Conservation (phyloP, 2,888 invertebrate species). For the Drosophila crucigera region DNA sequence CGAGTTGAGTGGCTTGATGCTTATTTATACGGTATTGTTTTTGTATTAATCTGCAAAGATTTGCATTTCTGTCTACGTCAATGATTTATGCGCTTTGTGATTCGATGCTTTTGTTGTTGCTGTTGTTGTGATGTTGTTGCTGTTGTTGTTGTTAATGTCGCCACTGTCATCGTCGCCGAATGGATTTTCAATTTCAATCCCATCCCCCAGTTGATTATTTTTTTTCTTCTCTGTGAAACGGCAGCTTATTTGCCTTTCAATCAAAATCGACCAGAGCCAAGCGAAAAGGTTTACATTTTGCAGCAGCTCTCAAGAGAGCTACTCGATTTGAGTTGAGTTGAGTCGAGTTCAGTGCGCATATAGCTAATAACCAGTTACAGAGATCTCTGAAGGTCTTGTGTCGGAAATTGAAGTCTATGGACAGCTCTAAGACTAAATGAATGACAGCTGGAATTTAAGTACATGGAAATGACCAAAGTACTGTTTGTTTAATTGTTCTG, state of each 20-base stretch:
- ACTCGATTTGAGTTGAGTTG: slow-evolving; percentile 27
- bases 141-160: slow-evolving; percentile 43
- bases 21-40: slow-evolving; percentile 62
- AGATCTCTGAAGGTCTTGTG: slow-evolving; percentile 52
- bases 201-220: slow-evolving; percentile 3
- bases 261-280: slow-evolving; percentile 43
- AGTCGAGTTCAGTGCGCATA: slow-evolving; percentile 6
- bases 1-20: slow-evolving; percentile 28
- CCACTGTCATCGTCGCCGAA: slow-evolving; percentile 54
- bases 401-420: slow-evolving; percentile 46
- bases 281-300: slow-evolving; percentile 51
- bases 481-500: neutral
- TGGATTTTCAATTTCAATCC: slow-evolving; percentile 59
- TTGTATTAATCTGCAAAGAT: slow-evolving; percentile 75
- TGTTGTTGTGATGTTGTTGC: slow-evolving; percentile 35
- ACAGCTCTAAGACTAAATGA: slow-evolving; percentile 18
- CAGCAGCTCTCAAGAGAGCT: slow-evolving; percentile 45
- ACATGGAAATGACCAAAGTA: neutral
- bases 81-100: slow-evolving; percentile 62
- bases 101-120: slow-evolving; percentile 34
- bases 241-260: slow-evolving; percentile 78
- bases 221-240: slow-evolving; percentile 53
- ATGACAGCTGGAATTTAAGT: slow-evolving; percentile 35
- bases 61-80: slow-evolving; percentile 76
- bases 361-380: slow-evolving; percentile 53